A percentile compares a stretch with the other conserved stretches of the same genome.
Evolutionary conservation across 2,888 invertebrate species (phyloP).

Genomic region (Chydorus sphaericus): DNA sequence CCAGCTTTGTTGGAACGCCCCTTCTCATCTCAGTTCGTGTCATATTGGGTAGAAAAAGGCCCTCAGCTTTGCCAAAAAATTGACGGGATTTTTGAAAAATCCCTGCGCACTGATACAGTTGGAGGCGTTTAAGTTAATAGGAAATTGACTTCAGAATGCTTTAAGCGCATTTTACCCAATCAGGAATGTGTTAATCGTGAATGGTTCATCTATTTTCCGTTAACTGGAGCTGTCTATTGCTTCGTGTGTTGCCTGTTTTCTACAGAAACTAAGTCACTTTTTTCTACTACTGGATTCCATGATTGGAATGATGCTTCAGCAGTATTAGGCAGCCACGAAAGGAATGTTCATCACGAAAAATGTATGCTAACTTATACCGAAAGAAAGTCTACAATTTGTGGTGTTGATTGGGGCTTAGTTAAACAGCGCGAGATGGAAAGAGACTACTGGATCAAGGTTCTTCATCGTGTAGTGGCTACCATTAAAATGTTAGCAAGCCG

Average conservation of each 20-base stretch:
- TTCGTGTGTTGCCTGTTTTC: neutral
- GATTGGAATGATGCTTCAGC: neutral
- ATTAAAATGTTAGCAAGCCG: constrained; percentile 21
- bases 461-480: constrained; percentile 22
- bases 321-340: neutral
- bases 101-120: neutral
- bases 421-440: constrained; percentile 16
- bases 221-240: neutral
- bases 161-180: constrained; percentile 3
- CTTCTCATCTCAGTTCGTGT: neutral
- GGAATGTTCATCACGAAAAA: neutral
- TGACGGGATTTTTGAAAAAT: constrained; percentile 1
- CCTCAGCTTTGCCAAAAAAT: neutral
- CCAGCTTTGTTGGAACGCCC: neutral
- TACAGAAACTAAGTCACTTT: neutral
- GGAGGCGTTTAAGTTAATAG: neutral
- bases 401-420: constrained; percentile 1
- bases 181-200: neutral
- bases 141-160: neutral
- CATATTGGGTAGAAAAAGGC: neutral
- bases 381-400: neutral
- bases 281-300: neutral
- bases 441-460: constrained; percentile 22
- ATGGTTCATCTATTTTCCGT: constrained; percentile 1
- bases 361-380: neutral